Evolutionary conservation across 2,113 vertebrate genomes (phyloP).

Genomic region (Columba janthina): DNA sequence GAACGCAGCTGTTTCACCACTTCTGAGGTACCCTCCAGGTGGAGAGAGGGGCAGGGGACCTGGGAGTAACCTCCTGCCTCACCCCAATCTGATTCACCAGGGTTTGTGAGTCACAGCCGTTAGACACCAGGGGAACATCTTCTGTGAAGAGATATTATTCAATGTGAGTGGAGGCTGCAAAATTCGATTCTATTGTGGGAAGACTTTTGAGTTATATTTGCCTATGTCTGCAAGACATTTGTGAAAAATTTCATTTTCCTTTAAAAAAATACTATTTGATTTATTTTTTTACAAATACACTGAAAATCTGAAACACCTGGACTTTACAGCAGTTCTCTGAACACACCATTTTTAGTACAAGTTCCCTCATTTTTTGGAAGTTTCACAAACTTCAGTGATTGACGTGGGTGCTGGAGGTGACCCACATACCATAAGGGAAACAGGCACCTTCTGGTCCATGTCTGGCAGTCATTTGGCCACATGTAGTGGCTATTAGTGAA

Average conservation of each 20-base stretch:
- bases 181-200: conserved; percentile 1
- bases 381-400: not conserved
- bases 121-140: not conserved
- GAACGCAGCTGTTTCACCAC: fast-evolving
- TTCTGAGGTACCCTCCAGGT: not conserved
- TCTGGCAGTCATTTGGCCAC: not conserved
- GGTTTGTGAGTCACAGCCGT: not conserved
- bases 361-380: fast-evolving
- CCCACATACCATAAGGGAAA: fast-evolving
- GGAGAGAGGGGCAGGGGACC: not conserved
- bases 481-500: not conserved
- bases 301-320: not conserved
- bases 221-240: not conserved
- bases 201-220: conserved; percentile 19
- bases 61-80: not conserved
- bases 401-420: not conserved
- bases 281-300: not conserved
- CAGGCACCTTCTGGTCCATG: not conserved
- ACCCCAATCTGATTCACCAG: not conserved
- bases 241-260: not conserved
- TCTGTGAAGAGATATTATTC: not conserved
- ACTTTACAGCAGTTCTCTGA: not conserved
- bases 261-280: not conserved
- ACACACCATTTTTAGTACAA: not conserved
- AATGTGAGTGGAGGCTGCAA: not conserved